A percentile compares a stretch with the other conserved stretches of the same genome.
Conservation (phyloP, 2,888 invertebrate genomes). For the Colostygia pectinataria region DNA sequence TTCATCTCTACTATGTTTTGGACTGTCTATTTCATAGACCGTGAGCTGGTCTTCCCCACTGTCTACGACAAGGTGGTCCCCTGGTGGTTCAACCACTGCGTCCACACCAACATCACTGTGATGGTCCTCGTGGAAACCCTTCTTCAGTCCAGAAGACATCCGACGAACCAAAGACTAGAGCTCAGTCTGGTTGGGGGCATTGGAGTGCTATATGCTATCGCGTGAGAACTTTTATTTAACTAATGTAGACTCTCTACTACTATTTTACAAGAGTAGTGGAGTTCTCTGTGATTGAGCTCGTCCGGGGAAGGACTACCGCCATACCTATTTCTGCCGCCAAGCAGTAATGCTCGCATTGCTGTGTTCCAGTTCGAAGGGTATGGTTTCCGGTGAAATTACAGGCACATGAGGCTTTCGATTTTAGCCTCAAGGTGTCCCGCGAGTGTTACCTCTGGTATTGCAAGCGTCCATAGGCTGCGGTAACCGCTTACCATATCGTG, state of each 20-base stretch:
- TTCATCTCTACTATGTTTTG: conserved; percentile 81
- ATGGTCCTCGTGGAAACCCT: conserved; percentile 74
- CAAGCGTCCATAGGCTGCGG: no score
- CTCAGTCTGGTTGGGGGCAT: conserved; percentile 43
- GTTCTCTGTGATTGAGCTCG: no score
- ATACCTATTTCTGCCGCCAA: no score
- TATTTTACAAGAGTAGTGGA: no score
- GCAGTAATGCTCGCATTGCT: no score
- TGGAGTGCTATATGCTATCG: conserved; percentile 59
- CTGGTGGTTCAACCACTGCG: conserved; percentile 83
- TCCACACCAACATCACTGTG: conserved; percentile 80
- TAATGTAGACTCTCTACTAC: not conserved
- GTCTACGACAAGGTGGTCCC: conserved; percentile 79
- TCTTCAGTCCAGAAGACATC: conserved; percentile 59
- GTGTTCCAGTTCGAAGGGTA: no score
- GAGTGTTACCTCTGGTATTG: no score
- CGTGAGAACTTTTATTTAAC: conserved; percentile 50
- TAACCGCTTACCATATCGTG: no score
- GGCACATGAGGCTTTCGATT: no score
- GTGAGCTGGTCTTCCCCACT: conserved; percentile 81
- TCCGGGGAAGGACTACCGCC: no score
- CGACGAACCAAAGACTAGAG: conserved; percentile 55
- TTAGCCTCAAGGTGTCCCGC: no score
- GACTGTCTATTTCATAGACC: conserved; percentile 76
- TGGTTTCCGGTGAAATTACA: no score